These are phyloP conservation scores for Lepisosteus oculatus DNA, from an alignment of 2,113 vertebrate genomes.

Conservation along the genomic window DNA sequence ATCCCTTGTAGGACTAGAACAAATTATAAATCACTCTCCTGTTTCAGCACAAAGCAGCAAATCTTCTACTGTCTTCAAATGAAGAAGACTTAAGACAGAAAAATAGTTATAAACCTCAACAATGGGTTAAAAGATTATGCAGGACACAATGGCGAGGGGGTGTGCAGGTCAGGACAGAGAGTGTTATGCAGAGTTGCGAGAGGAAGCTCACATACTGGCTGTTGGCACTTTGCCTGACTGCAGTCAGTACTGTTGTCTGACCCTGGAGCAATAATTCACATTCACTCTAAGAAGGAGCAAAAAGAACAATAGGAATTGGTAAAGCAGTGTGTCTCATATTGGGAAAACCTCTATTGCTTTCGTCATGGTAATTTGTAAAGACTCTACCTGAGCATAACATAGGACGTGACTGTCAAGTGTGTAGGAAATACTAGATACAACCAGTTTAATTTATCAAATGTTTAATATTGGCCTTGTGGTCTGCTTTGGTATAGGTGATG, in stretches of 20 bases:
- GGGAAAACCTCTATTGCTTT: too few species aligned
- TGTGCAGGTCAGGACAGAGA: neutral
- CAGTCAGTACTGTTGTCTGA: constrained; percentile 10
- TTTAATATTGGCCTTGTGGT: neutral
- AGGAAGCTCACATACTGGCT: neutral
- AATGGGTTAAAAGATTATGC: neutral
- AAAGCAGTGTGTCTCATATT: neutral
- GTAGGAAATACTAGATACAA: neutral
- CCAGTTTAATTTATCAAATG: neutral
- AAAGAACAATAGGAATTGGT: neutral
- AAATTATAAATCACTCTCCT: too few species aligned
- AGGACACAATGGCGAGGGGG: neutral
- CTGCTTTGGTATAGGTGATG: too few species aligned
- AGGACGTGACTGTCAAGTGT: neutral
- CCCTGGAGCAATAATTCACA: constrained; percentile 11
- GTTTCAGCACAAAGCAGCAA: too few species aligned
- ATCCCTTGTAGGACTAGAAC: too few species aligned
- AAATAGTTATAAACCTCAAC: too few species aligned
- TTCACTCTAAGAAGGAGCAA: neutral
- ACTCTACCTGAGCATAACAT: neutral
- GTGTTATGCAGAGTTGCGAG: constrained; percentile 1
- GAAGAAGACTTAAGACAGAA: too few species aligned
- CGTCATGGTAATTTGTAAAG: too few species aligned
- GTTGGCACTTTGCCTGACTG: constrained; percentile 2
- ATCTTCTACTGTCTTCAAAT: too few species aligned